These are phyloP conservation scores for Thalassaphorura encarpata DNA, from an alignment of 1,140 invertebrate genomes.

Conservation along the genomic window DNA sequence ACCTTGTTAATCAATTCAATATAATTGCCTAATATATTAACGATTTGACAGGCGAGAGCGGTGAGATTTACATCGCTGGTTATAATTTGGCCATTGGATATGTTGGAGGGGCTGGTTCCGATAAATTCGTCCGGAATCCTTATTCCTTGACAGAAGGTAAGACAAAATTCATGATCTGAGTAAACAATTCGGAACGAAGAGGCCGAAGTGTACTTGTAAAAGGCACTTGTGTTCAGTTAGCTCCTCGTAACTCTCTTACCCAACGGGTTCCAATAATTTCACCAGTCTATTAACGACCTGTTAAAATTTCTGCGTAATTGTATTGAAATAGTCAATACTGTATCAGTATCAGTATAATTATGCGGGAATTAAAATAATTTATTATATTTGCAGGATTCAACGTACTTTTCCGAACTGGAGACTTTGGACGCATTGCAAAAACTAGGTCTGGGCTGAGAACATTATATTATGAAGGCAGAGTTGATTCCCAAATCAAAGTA, in stretches of 20 bases:
- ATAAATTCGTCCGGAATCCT: slow-evolving; percentile 62
- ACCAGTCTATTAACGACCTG: too few species aligned
- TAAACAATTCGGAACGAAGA: not conserved
- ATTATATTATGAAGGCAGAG: slow-evolving; percentile 62
- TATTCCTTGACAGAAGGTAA: slow-evolving; percentile 55
- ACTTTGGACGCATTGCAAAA: slow-evolving; percentile 65
- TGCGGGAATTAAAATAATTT: too few species aligned
- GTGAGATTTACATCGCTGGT: slow-evolving; percentile 68
- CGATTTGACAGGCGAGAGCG: too few species aligned
- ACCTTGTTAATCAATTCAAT: too few species aligned
- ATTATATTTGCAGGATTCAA: slow-evolving; percentile 18
- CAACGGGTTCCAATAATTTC: too few species aligned
- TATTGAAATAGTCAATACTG: too few species aligned
- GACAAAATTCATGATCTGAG: too few species aligned
- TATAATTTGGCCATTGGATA: slow-evolving; percentile 67
- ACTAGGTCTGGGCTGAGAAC: slow-evolving; percentile 36
- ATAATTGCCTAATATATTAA: too few species aligned
- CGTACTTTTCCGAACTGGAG: slow-evolving; percentile 64
- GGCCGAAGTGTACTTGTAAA: not conserved
- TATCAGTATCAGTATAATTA: too few species aligned
- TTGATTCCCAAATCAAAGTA: slow-evolving; percentile 77
- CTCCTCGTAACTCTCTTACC: not conserved
- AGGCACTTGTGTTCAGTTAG: not conserved
- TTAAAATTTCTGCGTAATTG: too few species aligned
- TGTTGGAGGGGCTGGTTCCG: slow-evolving; percentile 56